A percentile compares a stretch with the other conserved stretches of the same genome.
Evolutionary conservation across 1,140 invertebrate species (phyloP).

Genomic region (Halyomorpha halys): DNA sequence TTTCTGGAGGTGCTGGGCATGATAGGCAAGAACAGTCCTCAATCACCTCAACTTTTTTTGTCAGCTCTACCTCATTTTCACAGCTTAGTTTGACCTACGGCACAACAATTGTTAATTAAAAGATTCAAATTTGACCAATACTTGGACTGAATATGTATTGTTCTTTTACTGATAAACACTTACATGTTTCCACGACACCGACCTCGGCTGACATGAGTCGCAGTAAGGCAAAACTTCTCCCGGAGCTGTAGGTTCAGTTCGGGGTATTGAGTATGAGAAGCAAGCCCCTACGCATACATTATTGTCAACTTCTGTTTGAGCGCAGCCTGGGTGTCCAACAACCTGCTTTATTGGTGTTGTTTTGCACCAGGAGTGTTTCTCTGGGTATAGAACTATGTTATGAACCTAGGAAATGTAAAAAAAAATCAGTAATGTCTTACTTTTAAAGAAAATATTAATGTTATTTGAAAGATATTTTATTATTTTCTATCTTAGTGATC

Average conservation of each 20-base stretch:
- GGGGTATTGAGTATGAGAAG: slow-evolving; percentile 57
- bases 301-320: slow-evolving; percentile 52
- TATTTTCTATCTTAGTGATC: too few relatives aligned
- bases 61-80: slow-evolving; percentile 42
- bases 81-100: slow-evolving; percentile 39
- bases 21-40: slow-evolving; percentile 51
- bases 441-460: too few relatives aligned
- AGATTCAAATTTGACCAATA: not conserved
- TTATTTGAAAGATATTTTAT: too few relatives aligned
- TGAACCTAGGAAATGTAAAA: slow-evolving; percentile 44
- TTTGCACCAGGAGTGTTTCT: slow-evolving; percentile 59
- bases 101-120: slow-evolving; percentile 8
- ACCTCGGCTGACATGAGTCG: slow-evolving; percentile 53
- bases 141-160: not conserved
- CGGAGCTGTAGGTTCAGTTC: slow-evolving; percentile 50
- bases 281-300: slow-evolving; percentile 57
- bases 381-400: slow-evolving; percentile 55
- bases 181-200: slow-evolving; percentile 53
- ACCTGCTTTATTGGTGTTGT: slow-evolving; percentile 55
- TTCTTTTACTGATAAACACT: slow-evolving; percentile 27
- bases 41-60: slow-evolving; percentile 52
- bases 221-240: slow-evolving; percentile 56
- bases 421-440: not conserved
- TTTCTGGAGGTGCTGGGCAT: slow-evolving; percentile 35
- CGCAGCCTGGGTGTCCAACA: slow-evolving; percentile 48